Evolutionary conservation across 2,797 vertebrate genomes (phyloP).

Genomic region (Strix occidentalis): DNA sequence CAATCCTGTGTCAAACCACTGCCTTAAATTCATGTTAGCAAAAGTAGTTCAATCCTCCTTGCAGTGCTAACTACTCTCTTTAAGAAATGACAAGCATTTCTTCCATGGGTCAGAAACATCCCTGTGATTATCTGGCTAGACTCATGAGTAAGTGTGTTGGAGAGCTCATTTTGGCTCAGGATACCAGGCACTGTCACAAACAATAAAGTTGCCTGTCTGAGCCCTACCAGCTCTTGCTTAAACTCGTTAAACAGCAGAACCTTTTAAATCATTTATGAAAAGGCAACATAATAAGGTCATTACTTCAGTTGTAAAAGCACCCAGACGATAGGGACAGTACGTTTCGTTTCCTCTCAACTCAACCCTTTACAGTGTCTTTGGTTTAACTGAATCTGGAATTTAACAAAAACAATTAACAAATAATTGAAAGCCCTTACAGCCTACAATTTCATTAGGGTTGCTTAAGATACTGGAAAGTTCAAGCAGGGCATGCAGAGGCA

Average conservation of each 20-base stretch:
- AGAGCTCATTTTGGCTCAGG: constrained; percentile 5
- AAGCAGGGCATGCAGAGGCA: not conserved
- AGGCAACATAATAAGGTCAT: not conserved
- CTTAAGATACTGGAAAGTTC: not conserved
- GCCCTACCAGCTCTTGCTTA: not conserved
- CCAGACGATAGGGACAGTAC: not conserved
- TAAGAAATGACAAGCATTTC: constrained; percentile 11
- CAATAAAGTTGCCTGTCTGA: constrained; percentile 24
- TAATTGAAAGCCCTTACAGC: not conserved
- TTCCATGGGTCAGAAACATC: not conserved
- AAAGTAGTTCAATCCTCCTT: not conserved
- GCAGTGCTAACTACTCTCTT: not conserved
- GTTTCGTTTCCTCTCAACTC: not conserved
- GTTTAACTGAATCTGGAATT: not conserved
- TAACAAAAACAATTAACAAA: not conserved
- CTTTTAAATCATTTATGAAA: constrained; percentile 15
- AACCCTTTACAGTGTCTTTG: not conserved
- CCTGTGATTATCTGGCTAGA: constrained; percentile 17
- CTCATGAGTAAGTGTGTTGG: not conserved
- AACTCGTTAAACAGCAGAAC: not conserved
- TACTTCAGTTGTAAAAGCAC: not conserved
- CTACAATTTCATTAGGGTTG: not conserved
- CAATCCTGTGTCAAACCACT: not conserved
- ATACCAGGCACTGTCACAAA: constrained; percentile 15
- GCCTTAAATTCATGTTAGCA: not conserved